Percentiles rank a stretch among this genome's conserved stretches.
Evolutionary conservation across 2,888 invertebrate species (phyloP).

Genomic region (Epistrophe eligans): DNA sequence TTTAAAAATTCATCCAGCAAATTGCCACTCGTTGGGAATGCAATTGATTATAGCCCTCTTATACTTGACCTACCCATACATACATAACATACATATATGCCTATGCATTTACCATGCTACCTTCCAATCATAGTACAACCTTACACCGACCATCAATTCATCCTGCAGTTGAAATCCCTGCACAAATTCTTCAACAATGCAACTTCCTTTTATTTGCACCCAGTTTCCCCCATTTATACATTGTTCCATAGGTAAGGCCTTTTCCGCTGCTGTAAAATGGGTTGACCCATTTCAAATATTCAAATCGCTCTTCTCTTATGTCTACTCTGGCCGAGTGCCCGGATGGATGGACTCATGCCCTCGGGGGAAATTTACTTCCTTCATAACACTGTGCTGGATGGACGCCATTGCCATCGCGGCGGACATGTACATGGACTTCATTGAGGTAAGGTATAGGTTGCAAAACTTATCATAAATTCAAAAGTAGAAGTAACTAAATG

Average conservation of each 20-base stretch:
- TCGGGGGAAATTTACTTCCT: conserved; percentile 70
- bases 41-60: conserved; percentile 60
- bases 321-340: conserved; percentile 24
- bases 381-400: conserved; percentile 39
- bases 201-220: conserved; percentile 67
- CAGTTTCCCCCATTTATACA: conserved; percentile 50
- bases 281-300: conserved; percentile 71
- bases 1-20: conserved; percentile 67
- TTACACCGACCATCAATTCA: not conserved
- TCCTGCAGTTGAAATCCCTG: conserved; percentile 28
- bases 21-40: conserved; percentile 56
- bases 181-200: conserved; percentile 60
- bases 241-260: conserved; percentile 37
- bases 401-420: conserved; percentile 10
- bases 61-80: conserved; percentile 33
- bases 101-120: not conserved
- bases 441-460: conserved; percentile 39
- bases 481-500: conserved; percentile 20
- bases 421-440: conserved; percentile 36
- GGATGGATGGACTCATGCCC: conserved; percentile 40
- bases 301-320: conserved; percentile 54
- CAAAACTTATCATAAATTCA: conserved; percentile 68
- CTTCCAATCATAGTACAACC: conserved; percentile 44
- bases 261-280: conserved; percentile 9
- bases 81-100: not conserved